Conservation (phyloP, 92 coral and sea anemone species). For the Porites lobata region DNA sequence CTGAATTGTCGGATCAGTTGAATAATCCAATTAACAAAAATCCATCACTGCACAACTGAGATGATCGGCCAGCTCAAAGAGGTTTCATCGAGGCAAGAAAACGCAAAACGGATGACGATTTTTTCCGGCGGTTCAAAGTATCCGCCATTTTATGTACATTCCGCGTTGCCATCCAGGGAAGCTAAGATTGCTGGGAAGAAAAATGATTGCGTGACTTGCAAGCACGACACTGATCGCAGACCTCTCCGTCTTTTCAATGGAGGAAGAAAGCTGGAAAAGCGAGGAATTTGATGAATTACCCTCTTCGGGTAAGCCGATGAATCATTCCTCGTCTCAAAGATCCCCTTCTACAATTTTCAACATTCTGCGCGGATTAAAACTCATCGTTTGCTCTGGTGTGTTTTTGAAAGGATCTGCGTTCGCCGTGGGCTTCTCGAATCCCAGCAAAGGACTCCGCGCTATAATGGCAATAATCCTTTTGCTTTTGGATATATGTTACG, state of each 20-base stretch:
- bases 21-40: slow-evolving; percentile 9
- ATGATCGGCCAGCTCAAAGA: background rate
- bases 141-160: slow-evolving; percentile 85
- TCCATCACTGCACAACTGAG: background rate
- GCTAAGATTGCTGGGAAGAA: slow-evolving; percentile 62
- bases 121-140: slow-evolving; percentile 42
- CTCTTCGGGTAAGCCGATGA: background rate
- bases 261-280: background rate
- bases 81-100: background rate
- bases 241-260: slow-evolving; percentile 1
- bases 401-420: slow-evolving; percentile 56
- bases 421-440: slow-evolving; percentile 72
- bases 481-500: slow-evolving; percentile 37
- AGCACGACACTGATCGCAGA: too few relatives aligned
- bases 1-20: background rate
- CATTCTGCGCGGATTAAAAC: background rate
- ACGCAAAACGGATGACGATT: too few relatives aligned
- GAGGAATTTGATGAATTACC: slow-evolving; percentile 23
- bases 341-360: background rate
- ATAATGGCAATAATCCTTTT: slow-evolving; percentile 42
- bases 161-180: slow-evolving; percentile 73
- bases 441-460: slow-evolving; percentile 55
- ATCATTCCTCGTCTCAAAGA: background rate
- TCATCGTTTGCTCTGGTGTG: slow-evolving; percentile 53
- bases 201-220: slow-evolving; percentile 26